Conservation (phyloP, 1,140 invertebrate species). For the Aphelinus atriplicis region DNA sequence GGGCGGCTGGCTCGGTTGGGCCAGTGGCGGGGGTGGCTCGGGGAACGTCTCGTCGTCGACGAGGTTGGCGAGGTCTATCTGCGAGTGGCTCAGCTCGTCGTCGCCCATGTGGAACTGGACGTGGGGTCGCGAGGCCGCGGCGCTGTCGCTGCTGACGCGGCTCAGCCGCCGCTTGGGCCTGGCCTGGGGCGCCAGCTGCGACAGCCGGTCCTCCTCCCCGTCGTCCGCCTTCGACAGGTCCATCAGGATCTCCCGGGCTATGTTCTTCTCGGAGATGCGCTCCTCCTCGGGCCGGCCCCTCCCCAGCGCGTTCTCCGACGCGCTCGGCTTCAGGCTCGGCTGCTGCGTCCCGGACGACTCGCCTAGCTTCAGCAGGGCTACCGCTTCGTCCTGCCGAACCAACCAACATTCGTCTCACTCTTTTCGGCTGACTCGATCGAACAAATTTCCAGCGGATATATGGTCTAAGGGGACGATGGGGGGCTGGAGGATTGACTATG, state of each 20-base stretch:
- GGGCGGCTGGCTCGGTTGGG: background rate
- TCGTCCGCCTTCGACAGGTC: conserved; percentile 48
- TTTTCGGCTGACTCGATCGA: too few species aligned
- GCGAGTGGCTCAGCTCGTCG: conserved; percentile 29
- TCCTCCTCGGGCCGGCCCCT: conserved; percentile 37
- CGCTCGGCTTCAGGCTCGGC: conserved; percentile 49
- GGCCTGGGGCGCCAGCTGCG: background rate
- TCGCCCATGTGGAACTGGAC: conserved; percentile 15
- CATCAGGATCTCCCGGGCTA: conserved; percentile 57
- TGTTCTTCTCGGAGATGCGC: conserved; percentile 56
- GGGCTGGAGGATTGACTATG: too few species aligned
- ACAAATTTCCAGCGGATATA: too few species aligned
- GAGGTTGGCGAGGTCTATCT: background rate
- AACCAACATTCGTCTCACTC: too few species aligned
- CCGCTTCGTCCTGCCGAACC: too few species aligned
- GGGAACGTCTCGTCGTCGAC: background rate
- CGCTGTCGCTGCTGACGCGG: conserved; percentile 47
- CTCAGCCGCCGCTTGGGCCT: conserved; percentile 45
- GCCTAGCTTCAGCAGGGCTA: too few species aligned
- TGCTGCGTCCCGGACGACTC: background rate
- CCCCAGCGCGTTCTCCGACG: conserved; percentile 53
- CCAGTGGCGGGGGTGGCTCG: background rate
- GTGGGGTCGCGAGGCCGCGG: background rate
- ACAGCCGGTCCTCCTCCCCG: background rate
- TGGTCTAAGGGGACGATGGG: too few species aligned